Percentiles rank a stretch among this genome's conserved stretches.
Evolutionary conservation across 2,888 invertebrate species (phyloP).

Genomic region (Cantharis flavilabris): DNA sequence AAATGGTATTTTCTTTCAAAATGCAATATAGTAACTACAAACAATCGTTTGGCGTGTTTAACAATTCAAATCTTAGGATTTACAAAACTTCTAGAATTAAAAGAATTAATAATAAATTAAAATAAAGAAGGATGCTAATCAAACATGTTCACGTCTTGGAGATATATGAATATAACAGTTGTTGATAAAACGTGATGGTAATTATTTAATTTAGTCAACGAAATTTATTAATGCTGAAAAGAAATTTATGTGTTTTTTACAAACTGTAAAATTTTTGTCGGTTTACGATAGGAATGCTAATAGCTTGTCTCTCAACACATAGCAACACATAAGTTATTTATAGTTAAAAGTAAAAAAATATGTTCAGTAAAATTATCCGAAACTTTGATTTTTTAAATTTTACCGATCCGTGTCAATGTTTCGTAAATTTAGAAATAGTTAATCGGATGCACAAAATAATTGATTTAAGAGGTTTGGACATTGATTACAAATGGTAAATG

Average conservation of each 20-base stretch:
- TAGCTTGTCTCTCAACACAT: slow-evolving; percentile 38
- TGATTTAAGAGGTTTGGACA: slow-evolving; percentile 23
- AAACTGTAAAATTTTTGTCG: slow-evolving; percentile 38
- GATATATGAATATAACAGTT: slow-evolving; percentile 2
- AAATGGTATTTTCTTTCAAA: background rate
- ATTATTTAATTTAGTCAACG: slow-evolving; percentile 23
- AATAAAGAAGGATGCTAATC: background rate
- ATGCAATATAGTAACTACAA: too few species aligned
- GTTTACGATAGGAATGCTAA: slow-evolving; percentile 38
- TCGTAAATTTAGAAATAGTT: background rate
- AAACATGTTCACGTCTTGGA: background rate
- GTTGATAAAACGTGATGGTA: slow-evolving; percentile 19
- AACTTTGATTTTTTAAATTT: background rate
- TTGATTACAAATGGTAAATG: slow-evolving; percentile 39
- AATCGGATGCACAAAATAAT: slow-evolving; percentile 21
- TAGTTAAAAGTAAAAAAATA: slow-evolving; percentile 30
- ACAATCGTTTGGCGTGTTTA: too few species aligned
- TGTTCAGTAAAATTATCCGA: slow-evolving; percentile 30
- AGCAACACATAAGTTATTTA: slow-evolving; percentile 37
- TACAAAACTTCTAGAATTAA: too few species aligned
- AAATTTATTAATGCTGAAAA: slow-evolving; percentile 29
- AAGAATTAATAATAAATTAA: background rate
- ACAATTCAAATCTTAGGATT: too few species aligned
- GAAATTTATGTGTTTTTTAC: slow-evolving; percentile 39
- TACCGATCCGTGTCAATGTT: background rate